Conservation (phyloP, 1,140 invertebrate species). For the Dinoponera quadriceps region DNA sequence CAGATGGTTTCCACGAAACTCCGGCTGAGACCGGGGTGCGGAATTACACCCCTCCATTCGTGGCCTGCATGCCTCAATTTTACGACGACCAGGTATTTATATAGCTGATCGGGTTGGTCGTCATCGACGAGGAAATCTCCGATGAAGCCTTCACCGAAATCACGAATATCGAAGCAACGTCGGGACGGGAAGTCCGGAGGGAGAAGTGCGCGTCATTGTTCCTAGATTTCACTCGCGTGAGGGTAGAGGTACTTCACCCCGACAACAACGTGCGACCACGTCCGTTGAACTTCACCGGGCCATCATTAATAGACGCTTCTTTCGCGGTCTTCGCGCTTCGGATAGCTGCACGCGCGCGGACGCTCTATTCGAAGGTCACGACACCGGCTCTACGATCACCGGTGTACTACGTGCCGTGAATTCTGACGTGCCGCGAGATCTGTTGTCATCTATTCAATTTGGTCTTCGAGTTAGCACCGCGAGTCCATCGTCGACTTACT, state of each 20-base stretch:
- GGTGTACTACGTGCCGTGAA: background rate
- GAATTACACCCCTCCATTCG: conserved; percentile 31
- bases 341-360: conserved; percentile 14
- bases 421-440: background rate
- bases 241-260: background rate
- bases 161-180: no score
- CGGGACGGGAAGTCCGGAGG: no score
- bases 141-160: no score
- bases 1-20: conserved; percentile 72
- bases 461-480: no score
- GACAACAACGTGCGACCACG: background rate
- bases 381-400: conserved; percentile 1
- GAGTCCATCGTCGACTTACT: no score
- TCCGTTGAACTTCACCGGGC: background rate
- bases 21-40: conserved; percentile 44
- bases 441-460: no score
- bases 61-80: background rate
- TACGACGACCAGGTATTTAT: background rate
- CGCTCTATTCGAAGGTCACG: background rate
- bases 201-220: no score
- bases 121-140: no score
- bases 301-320: conserved; percentile 18
- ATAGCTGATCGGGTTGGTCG: background rate
- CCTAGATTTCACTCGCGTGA: no score
- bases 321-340: conserved; percentile 3